Evolutionary conservation across 2,113 vertebrate genomes (phyloP).

Genomic region (Dipodomys spectabilis): DNA sequence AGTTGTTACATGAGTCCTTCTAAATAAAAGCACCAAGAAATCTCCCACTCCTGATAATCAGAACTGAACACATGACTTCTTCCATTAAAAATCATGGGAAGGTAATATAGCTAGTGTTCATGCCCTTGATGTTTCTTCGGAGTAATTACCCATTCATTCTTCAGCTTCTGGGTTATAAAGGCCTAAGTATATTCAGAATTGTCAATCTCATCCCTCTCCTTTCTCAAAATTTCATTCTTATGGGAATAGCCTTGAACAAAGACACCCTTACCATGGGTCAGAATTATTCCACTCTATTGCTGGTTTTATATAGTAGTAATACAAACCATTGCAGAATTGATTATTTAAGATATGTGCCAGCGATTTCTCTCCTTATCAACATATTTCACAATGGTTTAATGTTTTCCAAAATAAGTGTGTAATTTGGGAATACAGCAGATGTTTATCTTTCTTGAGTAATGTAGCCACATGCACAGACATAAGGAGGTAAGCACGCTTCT

Average conservation of each 20-base stretch:
- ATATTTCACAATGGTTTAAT: background rate
- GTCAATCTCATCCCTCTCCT: background rate
- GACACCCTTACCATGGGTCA: background rate
- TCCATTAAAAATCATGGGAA: background rate
- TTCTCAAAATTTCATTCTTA: background rate
- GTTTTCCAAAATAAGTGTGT: background rate
- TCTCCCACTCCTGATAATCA: too few species aligned
- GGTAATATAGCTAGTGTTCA: background rate
- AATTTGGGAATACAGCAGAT: background rate
- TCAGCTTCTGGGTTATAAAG: background rate
- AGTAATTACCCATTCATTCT: too few species aligned
- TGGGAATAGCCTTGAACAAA: background rate
- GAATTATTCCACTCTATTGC: background rate
- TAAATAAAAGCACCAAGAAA: background rate
- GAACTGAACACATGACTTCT: background rate
- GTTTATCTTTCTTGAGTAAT: background rate
- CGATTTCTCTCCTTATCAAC: background rate
- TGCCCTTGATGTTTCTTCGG: too few species aligned
- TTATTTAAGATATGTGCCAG: background rate
- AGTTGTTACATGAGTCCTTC: too few species aligned
- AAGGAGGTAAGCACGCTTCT: constrained; percentile 8
- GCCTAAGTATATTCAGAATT: background rate
- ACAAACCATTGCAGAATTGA: background rate
- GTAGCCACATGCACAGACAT: background rate
- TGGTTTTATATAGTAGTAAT: background rate